Percentiles rank a stretch among this genome's conserved stretches.
Conservation (phyloP, 1,140 invertebrate genomes). For the Cotesia glomerata region DNA sequence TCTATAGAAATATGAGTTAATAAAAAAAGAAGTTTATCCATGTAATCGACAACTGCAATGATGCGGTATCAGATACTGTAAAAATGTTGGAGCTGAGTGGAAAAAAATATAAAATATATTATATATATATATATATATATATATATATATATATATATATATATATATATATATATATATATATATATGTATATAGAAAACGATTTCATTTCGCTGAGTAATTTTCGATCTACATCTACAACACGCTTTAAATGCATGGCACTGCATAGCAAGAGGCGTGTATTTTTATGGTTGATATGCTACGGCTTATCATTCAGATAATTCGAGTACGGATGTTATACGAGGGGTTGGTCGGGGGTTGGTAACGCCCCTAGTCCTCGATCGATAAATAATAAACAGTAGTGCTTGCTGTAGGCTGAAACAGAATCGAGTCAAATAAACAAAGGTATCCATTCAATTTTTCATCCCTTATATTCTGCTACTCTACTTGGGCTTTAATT, state of each 20-base stretch:
- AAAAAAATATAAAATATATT: no score
- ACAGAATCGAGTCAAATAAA: neutral
- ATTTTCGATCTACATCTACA: slow-evolving; percentile 14
- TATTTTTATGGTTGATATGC: slow-evolving; percentile 11
- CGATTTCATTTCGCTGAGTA: slow-evolving; percentile 28
- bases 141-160: neutral
- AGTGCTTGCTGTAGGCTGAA: slow-evolving; percentile 17
- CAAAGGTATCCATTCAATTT: neutral
- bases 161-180: no score
- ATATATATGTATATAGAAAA: neutral
- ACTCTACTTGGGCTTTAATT: no score
- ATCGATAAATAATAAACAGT: slow-evolving; percentile 31
- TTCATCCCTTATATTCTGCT: no score
- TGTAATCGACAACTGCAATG: no score
- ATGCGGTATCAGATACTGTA: neutral
- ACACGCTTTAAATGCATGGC: neutral
- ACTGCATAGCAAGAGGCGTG: neutral
- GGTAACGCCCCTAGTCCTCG: slow-evolving; percentile 3
- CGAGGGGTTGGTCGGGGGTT: neutral
- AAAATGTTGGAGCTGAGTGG: neutral
- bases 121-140: neutral
- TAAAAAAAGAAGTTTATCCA: no score
- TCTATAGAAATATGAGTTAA: no score
- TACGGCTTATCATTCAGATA: slow-evolving; percentile 25
- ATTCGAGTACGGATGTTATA: slow-evolving; percentile 20